phyloP scores from a whole-genome alignment of 2,797 vertebrate genomes.

The Lepilemur ruficaudatus region DNA sequence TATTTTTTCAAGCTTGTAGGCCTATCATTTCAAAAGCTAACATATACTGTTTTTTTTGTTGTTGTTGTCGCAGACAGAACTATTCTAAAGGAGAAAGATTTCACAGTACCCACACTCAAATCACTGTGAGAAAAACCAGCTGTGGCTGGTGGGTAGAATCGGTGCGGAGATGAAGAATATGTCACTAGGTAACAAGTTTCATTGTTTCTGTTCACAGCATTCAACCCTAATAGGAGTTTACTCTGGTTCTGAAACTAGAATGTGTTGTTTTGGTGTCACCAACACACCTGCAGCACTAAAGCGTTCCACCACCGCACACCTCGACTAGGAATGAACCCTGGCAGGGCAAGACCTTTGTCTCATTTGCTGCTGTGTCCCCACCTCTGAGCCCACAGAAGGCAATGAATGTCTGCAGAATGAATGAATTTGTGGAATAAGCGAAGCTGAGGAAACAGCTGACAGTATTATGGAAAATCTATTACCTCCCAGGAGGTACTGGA shows the following conservation, averaged over 20 bases:
- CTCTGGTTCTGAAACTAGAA: not conserved
- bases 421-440: not conserved
- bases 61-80: not conserved
- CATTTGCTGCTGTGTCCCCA: not conserved
- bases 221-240: not conserved
- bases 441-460: not conserved
- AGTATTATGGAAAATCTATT: not conserved
- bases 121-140: not conserved
- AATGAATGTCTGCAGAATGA: not conserved
- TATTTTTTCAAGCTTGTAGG: not conserved
- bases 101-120: not conserved
- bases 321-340: not conserved
- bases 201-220: slow-evolving; percentile 59
- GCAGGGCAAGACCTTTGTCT: not conserved
- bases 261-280: not conserved
- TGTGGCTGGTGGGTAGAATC: slow-evolving; percentile 6
- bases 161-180: slow-evolving; percentile 59
- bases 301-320: not conserved
- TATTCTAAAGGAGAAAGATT: slow-evolving; percentile 5
- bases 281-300: not conserved
- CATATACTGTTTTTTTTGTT: not conserved
- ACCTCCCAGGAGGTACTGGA: not conserved
- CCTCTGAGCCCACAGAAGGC: not conserved
- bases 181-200: slow-evolving; percentile 64
- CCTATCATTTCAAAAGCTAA: slow-evolving; percentile 46